Percentiles rank a stretch among this genome's conserved stretches.
phyloP scores from a whole-genome alignment of 1,140 invertebrate species.

The Centruroides vittatus region DNA sequence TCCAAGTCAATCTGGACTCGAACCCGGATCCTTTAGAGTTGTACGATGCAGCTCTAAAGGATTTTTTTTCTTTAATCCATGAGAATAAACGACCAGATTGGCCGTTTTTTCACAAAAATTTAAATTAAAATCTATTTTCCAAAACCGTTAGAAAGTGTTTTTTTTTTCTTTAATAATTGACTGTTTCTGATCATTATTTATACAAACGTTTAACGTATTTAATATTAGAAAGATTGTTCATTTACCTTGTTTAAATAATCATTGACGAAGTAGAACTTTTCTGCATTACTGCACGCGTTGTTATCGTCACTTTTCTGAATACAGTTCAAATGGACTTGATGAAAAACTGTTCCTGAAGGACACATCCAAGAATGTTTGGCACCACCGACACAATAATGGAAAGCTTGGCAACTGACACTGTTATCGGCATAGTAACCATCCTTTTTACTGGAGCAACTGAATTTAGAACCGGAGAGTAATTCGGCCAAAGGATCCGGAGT shows the following conservation, averaged over 20 bases:
- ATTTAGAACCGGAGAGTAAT: conserved; percentile 64
- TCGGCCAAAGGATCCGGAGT: conserved; percentile 65
- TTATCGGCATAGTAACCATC: conserved; percentile 84
- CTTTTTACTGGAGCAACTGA: conserved; percentile 57
- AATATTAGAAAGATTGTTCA: conserved; percentile 29
- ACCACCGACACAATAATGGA: conserved; percentile 83
- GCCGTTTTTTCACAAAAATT: too few relatives aligned
- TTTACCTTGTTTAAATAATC: conserved; percentile 81
- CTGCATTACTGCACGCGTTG: conserved; percentile 75
- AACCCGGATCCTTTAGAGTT: too few relatives aligned
- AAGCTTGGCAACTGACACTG: conserved; percentile 71
- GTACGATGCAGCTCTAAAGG: too few relatives aligned
- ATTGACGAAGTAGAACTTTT: conserved; percentile 82
- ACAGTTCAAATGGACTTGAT: conserved; percentile 78
- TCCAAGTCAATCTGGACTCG: too few relatives aligned
- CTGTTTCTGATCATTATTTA: too few relatives aligned
- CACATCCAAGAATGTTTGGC: conserved; percentile 84
- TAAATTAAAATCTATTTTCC: too few relatives aligned
- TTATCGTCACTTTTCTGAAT: conserved; percentile 82
- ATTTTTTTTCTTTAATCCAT: too few relatives aligned
- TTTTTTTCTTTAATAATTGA: too few relatives aligned
- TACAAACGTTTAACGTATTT: neutral
- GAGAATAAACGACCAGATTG: too few relatives aligned
- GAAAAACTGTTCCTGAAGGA: conserved; percentile 78
- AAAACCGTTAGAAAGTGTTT: too few relatives aligned